Evolutionary conservation across 2,113 vertebrate species (phyloP), one percentile per base, ranked within the genome.

Genomic region (Cavia porcellus): DNA sequence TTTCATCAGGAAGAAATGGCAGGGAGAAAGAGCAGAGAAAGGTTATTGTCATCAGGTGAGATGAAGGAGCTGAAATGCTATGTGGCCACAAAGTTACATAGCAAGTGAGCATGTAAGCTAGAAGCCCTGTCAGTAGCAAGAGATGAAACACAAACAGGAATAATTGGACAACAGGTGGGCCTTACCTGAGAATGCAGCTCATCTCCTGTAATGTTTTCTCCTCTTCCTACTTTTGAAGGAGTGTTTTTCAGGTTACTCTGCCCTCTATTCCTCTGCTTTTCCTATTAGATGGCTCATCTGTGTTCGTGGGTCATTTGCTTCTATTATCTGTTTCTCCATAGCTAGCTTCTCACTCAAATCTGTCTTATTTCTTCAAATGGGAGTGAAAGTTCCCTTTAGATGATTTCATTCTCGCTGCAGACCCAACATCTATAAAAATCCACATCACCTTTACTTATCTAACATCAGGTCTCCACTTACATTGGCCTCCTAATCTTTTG

Each of bases 71-170:
- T 38, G 9, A 15, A 38, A 47, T 25, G 6, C 25, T 72, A n/a
- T n/a, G 55, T 25, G 20, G 28, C 9, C 64, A 64, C 17, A 86
- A 13, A n/a, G 28, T 3, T 1, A 7, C 55, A 11, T 1, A 12
- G 22, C 24, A 3, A 1, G 25, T 7, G 22, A 4, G 57, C 25
- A 2, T 17, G 7, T 30, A 2, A 15, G 3, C 14, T 47, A 28
- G 70, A 66, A 42, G 13, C 42, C 1, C 5, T 42, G 1, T 10
- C 50, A 7, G 7, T 9, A 28, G 5, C 2, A 22, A 74, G 52
- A 38, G n/a, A 32, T 11, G 3, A 70, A 5, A 6, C 32, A 10
- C 20, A 61, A 62, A 15, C 19, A 32, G 66, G 14, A 13, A 28
- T 4, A 7, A 22, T 28, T 5, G 42, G 10, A 30, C 8, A 13